Conservation (phyloP, 2,113 vertebrate genomes). For the Puffinus mauretanicus region DNA sequence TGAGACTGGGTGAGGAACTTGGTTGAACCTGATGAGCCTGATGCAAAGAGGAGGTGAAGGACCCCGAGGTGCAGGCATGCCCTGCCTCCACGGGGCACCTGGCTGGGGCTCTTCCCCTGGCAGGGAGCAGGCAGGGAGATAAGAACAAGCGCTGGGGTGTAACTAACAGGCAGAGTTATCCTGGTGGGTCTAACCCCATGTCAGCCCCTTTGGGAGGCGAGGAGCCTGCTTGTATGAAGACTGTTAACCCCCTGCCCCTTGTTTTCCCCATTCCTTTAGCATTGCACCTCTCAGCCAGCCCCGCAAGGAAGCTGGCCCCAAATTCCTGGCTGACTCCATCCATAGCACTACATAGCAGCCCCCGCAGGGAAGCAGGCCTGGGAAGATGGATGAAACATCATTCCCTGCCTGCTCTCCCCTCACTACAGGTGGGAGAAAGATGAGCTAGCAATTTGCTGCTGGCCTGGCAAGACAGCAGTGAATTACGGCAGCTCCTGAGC, state of each 20-base stretch:
- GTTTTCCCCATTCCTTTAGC: neutral
- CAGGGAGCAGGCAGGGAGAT: neutral
- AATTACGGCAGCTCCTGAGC: slow-evolving; percentile 47
- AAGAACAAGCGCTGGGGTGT: neutral
- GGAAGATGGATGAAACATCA: slow-evolving; percentile 6
- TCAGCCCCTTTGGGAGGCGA: neutral
- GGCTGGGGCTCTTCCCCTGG: neutral
- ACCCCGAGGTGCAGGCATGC: neutral
- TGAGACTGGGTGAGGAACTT: neutral
- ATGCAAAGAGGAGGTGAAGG: neutral
- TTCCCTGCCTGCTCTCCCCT: neutral
- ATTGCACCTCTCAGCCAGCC: neutral
- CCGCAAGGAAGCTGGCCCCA: neutral
- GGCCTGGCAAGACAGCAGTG: slow-evolving; percentile 38
- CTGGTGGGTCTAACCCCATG: neutral
- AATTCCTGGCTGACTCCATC: neutral
- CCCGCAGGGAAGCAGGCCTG: neutral
- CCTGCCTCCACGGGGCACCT: neutral
- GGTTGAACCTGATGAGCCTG: neutral
- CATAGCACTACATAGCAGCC: neutral
- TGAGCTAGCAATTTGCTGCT: slow-evolving; percentile 56
- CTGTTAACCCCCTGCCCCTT: neutral
- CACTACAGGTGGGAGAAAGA: slow-evolving; percentile 57
- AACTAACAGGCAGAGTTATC: neutral
- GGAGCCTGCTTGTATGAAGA: neutral